A percentile compares a stretch with the other conserved stretches of the same genome.
These are phyloP conservation scores for Cotesia vestalis DNA, from an alignment of 1,140 invertebrate genomes.

Conservation along the genomic window DNA sequence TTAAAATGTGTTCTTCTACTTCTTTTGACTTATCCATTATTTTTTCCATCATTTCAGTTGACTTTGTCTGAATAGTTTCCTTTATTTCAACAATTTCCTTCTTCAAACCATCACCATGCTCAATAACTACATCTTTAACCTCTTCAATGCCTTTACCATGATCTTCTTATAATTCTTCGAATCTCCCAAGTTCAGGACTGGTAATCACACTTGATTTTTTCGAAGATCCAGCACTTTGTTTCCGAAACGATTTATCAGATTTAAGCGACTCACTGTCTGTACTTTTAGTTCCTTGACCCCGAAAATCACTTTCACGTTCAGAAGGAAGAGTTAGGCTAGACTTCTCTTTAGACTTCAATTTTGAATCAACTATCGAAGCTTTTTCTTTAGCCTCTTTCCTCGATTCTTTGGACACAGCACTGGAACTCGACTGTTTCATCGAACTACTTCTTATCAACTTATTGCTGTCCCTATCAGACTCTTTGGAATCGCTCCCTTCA, in stretches of 20 bases:
- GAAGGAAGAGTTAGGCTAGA: not conserved
- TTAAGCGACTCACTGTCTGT: slow-evolving; percentile 25
- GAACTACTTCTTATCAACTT: not conserved
- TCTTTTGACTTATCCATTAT: not conserved
- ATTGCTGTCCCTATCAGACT: not conserved
- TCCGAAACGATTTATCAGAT: slow-evolving; percentile 3
- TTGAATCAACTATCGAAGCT: not conserved
- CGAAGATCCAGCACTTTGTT: not conserved
- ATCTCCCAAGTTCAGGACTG: not conserved
- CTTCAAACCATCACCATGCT: not conserved
- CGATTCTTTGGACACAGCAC: not conserved
- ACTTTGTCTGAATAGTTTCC: not conserved
- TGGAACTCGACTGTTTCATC: not conserved
- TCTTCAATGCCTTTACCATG: not conserved
- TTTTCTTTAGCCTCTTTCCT: not conserved
- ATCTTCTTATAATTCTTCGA: not conserved
- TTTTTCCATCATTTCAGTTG: not conserved
- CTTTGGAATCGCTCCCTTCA: not conserved
- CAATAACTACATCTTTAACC: not conserved
- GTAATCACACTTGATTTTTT: not conserved
- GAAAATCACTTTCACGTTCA: too few relatives aligned
- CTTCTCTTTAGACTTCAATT: not conserved
- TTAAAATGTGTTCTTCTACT: not conserved
- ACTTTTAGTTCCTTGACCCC: not conserved
- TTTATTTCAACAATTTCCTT: not conserved